A percentile compares a stretch with the other conserved stretches of the same genome.
phyloP scores from a whole-genome alignment of 2,113 vertebrate species.

The Rhynchomys soricoides region DNA sequence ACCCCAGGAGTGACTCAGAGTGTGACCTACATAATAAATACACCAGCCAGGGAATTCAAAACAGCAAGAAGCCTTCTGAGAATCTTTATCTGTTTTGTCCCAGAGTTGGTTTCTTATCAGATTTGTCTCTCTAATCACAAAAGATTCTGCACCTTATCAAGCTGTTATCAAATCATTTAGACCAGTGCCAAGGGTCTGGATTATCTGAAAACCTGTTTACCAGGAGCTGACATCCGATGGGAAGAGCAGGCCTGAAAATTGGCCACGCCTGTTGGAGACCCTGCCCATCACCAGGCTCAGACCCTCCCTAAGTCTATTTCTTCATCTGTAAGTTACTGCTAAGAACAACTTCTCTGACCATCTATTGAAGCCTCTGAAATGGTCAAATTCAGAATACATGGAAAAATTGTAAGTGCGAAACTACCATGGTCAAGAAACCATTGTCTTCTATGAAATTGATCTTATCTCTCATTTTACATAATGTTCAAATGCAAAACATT shows the following conservation, averaged over 20 bases:
- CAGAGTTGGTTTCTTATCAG: constrained; percentile 57
- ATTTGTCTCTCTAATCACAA: constrained; percentile 66
- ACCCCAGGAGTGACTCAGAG: constrained; percentile 44
- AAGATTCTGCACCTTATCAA: constrained; percentile 71
- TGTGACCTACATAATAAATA: constrained; percentile 71
- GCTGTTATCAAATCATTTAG: constrained; percentile 71
- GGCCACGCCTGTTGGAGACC: not conserved
- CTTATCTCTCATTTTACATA: not conserved
- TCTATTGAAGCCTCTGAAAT: not conserved
- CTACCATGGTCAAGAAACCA: not conserved
- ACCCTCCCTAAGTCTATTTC: not conserved
- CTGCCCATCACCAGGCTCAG: rapidly evolving
- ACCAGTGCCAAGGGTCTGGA: not conserved
- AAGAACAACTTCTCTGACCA: not conserved
- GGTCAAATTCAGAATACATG: not conserved
- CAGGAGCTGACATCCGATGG: not conserved
- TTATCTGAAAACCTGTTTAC: constrained; percentile 42
- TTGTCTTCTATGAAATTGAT: not conserved
- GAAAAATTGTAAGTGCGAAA: not conserved
- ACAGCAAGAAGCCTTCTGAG: constrained; percentile 63
- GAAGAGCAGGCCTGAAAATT: not conserved
- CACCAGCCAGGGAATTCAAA: constrained; percentile 68
- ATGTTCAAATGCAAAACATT: not conserved
- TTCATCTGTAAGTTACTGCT: not conserved
- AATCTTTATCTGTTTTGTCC: constrained; percentile 66